Conservation (phyloP, 2,888 invertebrate species). For the Eudasyphora cyanicolor region DNA sequence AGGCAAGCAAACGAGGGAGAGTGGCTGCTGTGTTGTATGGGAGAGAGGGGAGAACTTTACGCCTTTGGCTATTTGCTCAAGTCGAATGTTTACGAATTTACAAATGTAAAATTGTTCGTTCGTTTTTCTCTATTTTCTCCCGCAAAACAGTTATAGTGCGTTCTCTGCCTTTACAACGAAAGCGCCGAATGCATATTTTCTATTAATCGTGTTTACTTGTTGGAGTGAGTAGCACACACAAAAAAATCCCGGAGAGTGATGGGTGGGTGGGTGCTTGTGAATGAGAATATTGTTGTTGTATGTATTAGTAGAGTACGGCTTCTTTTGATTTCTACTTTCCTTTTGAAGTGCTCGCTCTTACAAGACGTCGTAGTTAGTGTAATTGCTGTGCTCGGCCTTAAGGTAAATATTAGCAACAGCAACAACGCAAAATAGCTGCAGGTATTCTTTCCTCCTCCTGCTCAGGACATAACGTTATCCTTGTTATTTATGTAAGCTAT, state of each 20-base stretch:
- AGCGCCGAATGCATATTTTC: neutral
- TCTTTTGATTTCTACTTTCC: constrained; percentile 44
- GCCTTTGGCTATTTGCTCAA: constrained; percentile 56
- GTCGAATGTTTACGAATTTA: constrained; percentile 60
- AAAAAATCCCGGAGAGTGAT: too few relatives aligned
- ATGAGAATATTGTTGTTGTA: too few relatives aligned
- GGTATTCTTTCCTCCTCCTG: neutral
- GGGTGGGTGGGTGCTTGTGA: too few relatives aligned
- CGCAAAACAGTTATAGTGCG: constrained; percentile 12
- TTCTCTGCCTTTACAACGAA: neutral
- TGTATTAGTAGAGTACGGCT: constrained; percentile 7
- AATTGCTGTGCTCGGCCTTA: constrained; percentile 57
- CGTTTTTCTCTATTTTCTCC: constrained; percentile 19
- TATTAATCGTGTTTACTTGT: constrained; percentile 7
- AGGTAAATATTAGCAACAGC: constrained; percentile 52
- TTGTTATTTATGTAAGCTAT: neutral
- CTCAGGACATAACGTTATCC: neutral
- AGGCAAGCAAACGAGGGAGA: neutral
- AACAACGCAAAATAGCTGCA: constrained; percentile 7
- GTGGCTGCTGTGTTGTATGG: neutral
- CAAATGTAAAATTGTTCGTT: constrained; percentile 50
- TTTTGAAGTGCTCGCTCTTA: constrained; percentile 36
- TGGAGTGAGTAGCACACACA: too few relatives aligned
- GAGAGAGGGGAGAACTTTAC: neutral
- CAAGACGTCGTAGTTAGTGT: constrained; percentile 52